Conservation (phyloP, 1,140 invertebrate species). For the Euschistus heros region DNA sequence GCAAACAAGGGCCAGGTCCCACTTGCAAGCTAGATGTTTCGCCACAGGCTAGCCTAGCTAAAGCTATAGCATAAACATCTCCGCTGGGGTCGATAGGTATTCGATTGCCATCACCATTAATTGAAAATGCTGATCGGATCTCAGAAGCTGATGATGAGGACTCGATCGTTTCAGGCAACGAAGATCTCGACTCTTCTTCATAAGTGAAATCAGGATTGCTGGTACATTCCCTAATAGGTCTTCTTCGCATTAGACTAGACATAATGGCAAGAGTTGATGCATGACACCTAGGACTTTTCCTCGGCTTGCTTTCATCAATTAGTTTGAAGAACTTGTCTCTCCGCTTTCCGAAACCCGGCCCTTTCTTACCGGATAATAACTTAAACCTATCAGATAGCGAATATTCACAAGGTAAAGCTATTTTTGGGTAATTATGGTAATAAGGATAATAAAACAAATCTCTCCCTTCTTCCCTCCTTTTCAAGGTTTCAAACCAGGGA, state of each 20-base stretch:
- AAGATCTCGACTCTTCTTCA: slow-evolving; percentile 16
- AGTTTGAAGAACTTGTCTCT: background rate
- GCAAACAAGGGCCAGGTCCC: background rate
- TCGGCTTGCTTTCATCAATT: slow-evolving; percentile 45
- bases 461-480: slow-evolving; percentile 52
- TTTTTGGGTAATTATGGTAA: slow-evolving; percentile 39
- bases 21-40: background rate
- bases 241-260: slow-evolving; percentile 42
- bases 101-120: background rate
- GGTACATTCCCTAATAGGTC: slow-evolving; percentile 15
- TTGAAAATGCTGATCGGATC: background rate
- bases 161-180: slow-evolving; percentile 19
- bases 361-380: slow-evolving; percentile 30
- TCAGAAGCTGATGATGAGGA: slow-evolving; percentile 6
- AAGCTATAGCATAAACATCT: background rate
- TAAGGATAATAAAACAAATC: slow-evolving; percentile 40
- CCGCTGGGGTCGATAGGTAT: background rate
- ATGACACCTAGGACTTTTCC: slow-evolving; percentile 75
- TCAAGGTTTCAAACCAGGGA: slow-evolving; percentile 67
- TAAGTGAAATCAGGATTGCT: slow-evolving; percentile 14
- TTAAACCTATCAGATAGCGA: slow-evolving; percentile 42
- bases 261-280: slow-evolving; percentile 73
- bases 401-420: slow-evolving; percentile 66
- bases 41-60: slow-evolving; percentile 2
- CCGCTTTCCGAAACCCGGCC: slow-evolving; percentile 23